Percentiles rank a stretch among this genome's conserved stretches.
phyloP scores from a whole-genome alignment of 2,888 invertebrate genomes.

The Drosophila parthenogenetica region DNA sequence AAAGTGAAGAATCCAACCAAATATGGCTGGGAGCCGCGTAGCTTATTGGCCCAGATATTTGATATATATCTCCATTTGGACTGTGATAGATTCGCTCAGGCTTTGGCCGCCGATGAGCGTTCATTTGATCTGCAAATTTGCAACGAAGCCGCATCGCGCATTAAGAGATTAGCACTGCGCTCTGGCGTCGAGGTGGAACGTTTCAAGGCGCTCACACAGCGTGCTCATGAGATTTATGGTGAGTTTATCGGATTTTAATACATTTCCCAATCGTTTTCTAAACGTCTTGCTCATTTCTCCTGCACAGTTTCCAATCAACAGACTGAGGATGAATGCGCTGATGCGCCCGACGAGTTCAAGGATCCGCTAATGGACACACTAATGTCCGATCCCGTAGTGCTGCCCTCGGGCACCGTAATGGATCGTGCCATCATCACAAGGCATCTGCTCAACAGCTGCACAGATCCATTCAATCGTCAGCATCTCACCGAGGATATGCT shows the following conservation, averaged over 20 bases:
- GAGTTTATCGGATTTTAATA: conserved; percentile 7
- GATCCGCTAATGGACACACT: conserved; percentile 99
- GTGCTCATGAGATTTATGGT: conserved; percentile 91
- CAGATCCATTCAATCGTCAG: conserved; percentile 99
- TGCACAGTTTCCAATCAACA: conserved; percentile 90
- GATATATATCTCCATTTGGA: conserved; percentile 98
- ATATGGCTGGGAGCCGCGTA: conserved; percentile 98
- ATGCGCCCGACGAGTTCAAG: conserved; percentile 98
- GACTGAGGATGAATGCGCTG: conserved; percentile 96
- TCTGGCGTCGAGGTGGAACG: conserved; percentile 93
- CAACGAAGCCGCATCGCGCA: conserved; percentile 93
- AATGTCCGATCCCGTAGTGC: conserved; percentile 97
- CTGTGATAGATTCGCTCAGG: conserved; percentile 95
- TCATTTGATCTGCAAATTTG: conserved; percentile 97
- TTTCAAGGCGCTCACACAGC: conserved; percentile 91
- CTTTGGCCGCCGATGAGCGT: conserved; percentile 98
- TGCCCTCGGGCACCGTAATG: conserved; percentile 97
- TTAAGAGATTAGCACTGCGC: conserved; percentile 93
- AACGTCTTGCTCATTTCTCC: too few species aligned
- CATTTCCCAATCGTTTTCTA: too few species aligned
- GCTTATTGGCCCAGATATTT: conserved; percentile 95
- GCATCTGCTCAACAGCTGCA: conserved; percentile 97
- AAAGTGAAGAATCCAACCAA: conserved; percentile 97
- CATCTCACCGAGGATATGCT: conserved; percentile 97
- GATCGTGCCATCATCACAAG: conserved; percentile 96